Evolutionary conservation across 2,888 invertebrate genomes (phyloP), one percentile per base, ranked within the genome.

Genomic region (Notodonta ziczac): DNA sequence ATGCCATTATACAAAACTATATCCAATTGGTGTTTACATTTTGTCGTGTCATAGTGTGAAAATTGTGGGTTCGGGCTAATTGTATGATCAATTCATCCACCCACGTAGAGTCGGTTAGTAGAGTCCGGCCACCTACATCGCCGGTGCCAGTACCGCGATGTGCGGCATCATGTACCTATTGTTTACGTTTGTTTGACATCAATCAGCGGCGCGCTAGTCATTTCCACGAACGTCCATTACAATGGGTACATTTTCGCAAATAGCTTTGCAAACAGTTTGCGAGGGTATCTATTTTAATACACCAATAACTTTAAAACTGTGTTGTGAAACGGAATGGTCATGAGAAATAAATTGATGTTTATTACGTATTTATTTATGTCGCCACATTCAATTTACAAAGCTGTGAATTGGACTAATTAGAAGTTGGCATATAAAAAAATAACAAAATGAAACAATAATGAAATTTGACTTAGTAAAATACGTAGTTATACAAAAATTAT

Each of bases 171-270:
- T 60, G 58, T 73, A 24, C 24, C 40, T 14, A 69, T 73, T 77
- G 72, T 74, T 71, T 74, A 72, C 72, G 66, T 74, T 74, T 76
- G 72, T 83, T 78, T 77, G 74, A 77, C 69, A 76, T 80, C 73
- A 73, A 80, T 78, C 77, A 73, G 74, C 76, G 75, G 70, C 66
- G 69, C 67, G 72, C 74, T 73, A 67, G 62, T 76, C 69, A 67
- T 71, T 80, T 77, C 77, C 73, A 74, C 68, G 73, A 76, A 78
- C 72, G 59, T 67, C 75, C 70, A 80, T 78, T 78, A 69, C 55
- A 66, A 66, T 67, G 60, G 61, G 50, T 62, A 71, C 69, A 72
- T 73, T 78, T 74, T 72, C 65, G 66, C 67, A 72, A 77, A 80
- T 74, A 66, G 70, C 64, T 68, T 73, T 63, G 68, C 69, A 74